A percentile compares a stretch with the other conserved stretches of the same genome.
Conservation (phyloP, 92 coral and sea anemone genomes). For the Zoanthus sansibaricus region DNA sequence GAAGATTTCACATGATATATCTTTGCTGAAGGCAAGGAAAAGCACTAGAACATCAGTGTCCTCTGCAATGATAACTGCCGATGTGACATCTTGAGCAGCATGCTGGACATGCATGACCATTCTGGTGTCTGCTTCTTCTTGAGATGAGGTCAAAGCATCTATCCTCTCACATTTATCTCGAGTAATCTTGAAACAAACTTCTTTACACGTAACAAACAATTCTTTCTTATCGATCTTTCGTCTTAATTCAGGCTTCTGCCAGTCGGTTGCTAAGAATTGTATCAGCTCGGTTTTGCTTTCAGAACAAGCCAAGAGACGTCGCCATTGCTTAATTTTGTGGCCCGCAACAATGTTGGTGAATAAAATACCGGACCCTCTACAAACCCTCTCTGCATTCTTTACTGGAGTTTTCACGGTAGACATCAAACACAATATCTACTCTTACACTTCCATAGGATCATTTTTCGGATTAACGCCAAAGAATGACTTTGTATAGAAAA, state of each 20-base stretch:
- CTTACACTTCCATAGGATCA: too few species aligned
- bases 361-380: conserved; percentile 58
- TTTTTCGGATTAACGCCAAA: too few species aligned
- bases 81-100: conserved; percentile 60
- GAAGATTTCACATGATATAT: conserved; percentile 56
- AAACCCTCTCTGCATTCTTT: conserved; percentile 65
- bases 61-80: conserved; percentile 53
- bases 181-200: conserved; percentile 46
- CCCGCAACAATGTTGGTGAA: conserved; percentile 57
- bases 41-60: conserved; percentile 62
- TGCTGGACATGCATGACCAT: conserved; percentile 64
- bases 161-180: conserved; percentile 34
- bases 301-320: conserved; percentile 51
- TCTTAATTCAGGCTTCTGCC: conserved; percentile 53
- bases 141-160: conserved; percentile 54
- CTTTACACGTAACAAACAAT: conserved; percentile 8
- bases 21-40: conserved; percentile 54
- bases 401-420: conserved; percentile 57
- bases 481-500: too few species aligned
- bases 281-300: conserved; percentile 57
- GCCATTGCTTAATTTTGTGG: conserved; percentile 58
- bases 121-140: conserved; percentile 50
- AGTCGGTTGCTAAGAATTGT: conserved; percentile 48
- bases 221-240: conserved; percentile 21
- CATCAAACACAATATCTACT: conserved; percentile 68